Base-by-base conservation (phyloP, 2,888 invertebrate genomes). In the Amiota communis region DNA sequence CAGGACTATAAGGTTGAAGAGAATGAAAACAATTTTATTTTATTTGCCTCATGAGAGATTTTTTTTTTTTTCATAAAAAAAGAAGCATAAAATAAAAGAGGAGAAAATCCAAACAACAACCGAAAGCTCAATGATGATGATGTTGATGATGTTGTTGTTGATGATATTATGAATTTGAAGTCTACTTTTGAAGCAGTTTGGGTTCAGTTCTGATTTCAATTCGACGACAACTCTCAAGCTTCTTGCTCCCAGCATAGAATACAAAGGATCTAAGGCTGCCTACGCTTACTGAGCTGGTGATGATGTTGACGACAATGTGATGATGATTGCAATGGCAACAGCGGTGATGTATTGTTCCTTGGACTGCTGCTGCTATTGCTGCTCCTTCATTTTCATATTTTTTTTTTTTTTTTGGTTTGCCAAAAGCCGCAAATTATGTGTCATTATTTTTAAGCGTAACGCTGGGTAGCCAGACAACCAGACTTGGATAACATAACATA, bases 361-460 rank as follows among this genome's bases (percentile, higher is more conserved):
- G 4, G 36, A 15, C 64, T 23, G 57, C 57, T 65, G 57, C 51
- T 36, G 0, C 0, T 36, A 4, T 36, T 36, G 36, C 36, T 2
- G 0, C 56, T 53, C 23, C 56, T 61, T 73, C 74, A n/a, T 46
- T 68, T 79, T 77, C 74, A 71, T 2, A 1, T 23, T 36, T 6
- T 36, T 36, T 36, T 36, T 36, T 6, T 36, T 36, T 36, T 36
- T 6, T 36, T 36, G 2, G 2, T 36, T 36, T 68, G 75, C 72
- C 77, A 81, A 71, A 82, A 83, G 81, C 85, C 80, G 77, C 83
- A 87, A 86, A 86, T 86, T 86, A 86, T 87, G 82, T 81, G 83
- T 81, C 85, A 86, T 86, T 86, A 86, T 80, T 82, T 83, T 86
- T 85, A 85, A 85, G 85, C 79, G 79, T 78, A 84, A 77, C 78